phyloP scores from a whole-genome alignment of 2,888 invertebrate species.

The Zaprionus lineosus region DNA sequence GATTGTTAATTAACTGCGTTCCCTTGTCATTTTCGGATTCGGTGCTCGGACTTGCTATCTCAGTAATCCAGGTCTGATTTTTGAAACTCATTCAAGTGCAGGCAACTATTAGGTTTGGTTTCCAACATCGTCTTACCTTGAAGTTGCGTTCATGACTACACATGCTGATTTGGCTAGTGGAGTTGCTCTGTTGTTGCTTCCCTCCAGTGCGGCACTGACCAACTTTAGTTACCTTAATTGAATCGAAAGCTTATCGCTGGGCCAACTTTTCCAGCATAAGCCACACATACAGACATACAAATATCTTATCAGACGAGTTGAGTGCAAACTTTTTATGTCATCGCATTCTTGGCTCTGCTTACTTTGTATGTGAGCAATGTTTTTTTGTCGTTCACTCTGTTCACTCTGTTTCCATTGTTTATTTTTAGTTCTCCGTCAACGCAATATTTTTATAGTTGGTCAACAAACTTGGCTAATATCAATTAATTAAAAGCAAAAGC shows the following conservation, averaged over 20 bases:
- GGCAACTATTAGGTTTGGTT: neutral
- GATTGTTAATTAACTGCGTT: no score
- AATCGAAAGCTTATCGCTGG: conserved; percentile 51
- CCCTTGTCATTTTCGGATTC: no score
- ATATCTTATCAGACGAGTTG: conserved; percentile 59
- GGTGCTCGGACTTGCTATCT: no score
- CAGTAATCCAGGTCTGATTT: no score
- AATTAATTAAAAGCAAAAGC: conserved; percentile 74
- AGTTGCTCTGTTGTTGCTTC: conserved; percentile 12
- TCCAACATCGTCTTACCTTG: neutral
- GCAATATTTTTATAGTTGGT: conserved; percentile 28
- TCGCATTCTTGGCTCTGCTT: conserved; percentile 23
- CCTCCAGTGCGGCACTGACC: conserved; percentile 51
- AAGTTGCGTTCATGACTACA: neutral
- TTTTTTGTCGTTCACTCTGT: conserved; percentile 1
- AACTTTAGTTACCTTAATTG: conserved; percentile 61
- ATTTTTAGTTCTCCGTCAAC: conserved; percentile 17
- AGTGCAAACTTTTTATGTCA: conserved; percentile 56
- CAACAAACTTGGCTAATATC: conserved; percentile 52
- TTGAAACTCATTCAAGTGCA: conserved; percentile 10
- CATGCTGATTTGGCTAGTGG: conserved; percentile 7
- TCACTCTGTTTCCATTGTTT: conserved; percentile 22
- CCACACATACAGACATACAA: conserved; percentile 9
- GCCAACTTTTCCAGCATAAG: conserved; percentile 16
- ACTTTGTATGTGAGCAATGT: conserved; percentile 12